These are phyloP conservation scores for Chauna torquata DNA, from an alignment of 2,113 vertebrate genomes.

Conservation along the genomic window DNA sequence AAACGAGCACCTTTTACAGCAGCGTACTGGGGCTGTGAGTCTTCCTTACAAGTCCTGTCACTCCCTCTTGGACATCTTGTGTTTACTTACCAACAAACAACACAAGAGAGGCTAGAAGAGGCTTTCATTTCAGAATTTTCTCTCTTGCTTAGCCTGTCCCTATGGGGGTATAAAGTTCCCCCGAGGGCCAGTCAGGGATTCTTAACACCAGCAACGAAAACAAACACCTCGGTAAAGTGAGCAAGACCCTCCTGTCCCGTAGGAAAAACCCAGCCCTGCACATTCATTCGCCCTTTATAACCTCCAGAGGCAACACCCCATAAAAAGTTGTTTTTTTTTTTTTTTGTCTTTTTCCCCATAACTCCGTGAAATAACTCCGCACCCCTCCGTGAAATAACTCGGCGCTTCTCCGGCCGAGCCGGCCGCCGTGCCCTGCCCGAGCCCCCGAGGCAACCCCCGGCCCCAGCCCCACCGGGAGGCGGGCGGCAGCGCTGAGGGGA, in stretches of 20 bases:
- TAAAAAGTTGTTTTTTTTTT: not conserved
- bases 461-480: no score
- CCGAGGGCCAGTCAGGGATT: rapidly evolving
- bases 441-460: no score
- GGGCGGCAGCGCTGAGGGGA: not conserved
- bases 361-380: rapidly evolving
- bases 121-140: rapidly evolving
- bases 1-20: not conserved
- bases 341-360: rapidly evolving
- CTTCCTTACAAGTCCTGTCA: rapidly evolving
- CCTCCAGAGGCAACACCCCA: rapidly evolving
- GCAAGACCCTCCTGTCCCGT: not conserved
- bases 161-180: no score
- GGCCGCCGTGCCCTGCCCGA: no score
- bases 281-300: rapidly evolving
- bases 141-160: not conserved
- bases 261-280: rapidly evolving
- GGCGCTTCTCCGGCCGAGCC: no score
- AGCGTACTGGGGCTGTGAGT: rapidly evolving
- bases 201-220: not conserved
- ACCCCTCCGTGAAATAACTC: rapidly evolving
- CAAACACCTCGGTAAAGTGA: rapidly evolving
- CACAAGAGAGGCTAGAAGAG: rapidly evolving
- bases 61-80: rapidly evolving
- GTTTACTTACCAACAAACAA: not conserved